These are phyloP conservation scores for Pachyseris speciosa DNA, from an alignment of 64 coral and sea anemone genomes.

Conservation along the genomic window DNA sequence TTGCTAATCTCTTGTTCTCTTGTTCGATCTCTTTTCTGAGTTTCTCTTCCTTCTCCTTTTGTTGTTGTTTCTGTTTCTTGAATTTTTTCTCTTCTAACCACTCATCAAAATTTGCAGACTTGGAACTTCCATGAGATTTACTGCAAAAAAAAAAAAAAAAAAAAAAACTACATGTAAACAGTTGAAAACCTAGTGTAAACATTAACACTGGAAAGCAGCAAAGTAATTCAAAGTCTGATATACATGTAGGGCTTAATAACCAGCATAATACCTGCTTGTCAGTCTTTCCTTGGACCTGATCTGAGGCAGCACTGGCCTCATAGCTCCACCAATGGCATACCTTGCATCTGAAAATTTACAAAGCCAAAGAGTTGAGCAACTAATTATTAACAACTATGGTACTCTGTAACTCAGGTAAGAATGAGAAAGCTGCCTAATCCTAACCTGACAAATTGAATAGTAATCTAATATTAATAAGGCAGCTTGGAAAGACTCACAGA, in stretches of 20 bases:
- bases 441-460: too few species aligned
- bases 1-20: slow-evolving; percentile 50
- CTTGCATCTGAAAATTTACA: background rate
- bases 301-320: background rate
- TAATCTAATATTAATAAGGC: too few species aligned
- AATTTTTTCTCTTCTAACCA: slow-evolving; percentile 83
- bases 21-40: slow-evolving; percentile 50
- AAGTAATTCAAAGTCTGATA: too few species aligned
- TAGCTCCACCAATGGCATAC: background rate
- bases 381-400: background rate
- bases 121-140: slow-evolving; percentile 86
- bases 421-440: too few species aligned
- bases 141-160: slow-evolving; percentile 24
- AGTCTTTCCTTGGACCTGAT: slow-evolving; percentile 33
- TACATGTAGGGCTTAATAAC: too few species aligned
- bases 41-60: slow-evolving; percentile 58
- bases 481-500: too few species aligned
- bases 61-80: slow-evolving; percentile 68
- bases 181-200: background rate
- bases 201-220: background rate
- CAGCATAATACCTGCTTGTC: slow-evolving; percentile 69
- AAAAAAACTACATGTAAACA: background rate
- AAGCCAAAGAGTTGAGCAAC: background rate
- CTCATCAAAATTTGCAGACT: slow-evolving; percentile 83
- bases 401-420: too few species aligned